phyloP scores from a whole-genome alignment of 2,888 invertebrate species.

The Amphiduros pacificus region DNA sequence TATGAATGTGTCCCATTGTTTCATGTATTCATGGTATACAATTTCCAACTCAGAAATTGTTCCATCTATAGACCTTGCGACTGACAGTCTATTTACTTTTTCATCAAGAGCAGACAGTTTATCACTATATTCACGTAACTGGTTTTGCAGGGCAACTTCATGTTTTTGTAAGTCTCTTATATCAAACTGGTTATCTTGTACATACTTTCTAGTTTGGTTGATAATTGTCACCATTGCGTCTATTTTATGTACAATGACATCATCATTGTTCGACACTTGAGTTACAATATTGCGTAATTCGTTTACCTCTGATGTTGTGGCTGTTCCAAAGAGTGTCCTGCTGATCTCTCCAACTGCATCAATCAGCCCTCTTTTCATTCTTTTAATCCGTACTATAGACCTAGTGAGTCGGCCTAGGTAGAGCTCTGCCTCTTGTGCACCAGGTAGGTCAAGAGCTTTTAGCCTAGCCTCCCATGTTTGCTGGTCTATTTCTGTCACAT shows the following conservation, averaged over 20 bases:
- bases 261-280: background rate
- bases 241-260: background rate
- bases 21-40: background rate
- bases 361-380: background rate
- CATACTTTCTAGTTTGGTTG: background rate
- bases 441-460: background rate
- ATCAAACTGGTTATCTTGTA: background rate
- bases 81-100: background rate
- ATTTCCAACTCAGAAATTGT: background rate
- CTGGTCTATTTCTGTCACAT: background rate
- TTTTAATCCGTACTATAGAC: background rate
- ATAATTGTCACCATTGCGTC: background rate
- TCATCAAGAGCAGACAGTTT: background rate
- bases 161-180: background rate
- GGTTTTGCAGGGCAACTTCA: background rate
- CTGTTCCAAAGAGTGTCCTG: background rate
- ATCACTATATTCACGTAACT: background rate
- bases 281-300: background rate
- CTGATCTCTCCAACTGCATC: background rate
- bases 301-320: background rate
- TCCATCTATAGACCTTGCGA: background rate
- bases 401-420: background rate
- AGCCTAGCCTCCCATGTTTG: background rate
- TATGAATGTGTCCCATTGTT: background rate
- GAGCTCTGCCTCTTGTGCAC: background rate